Base-by-base conservation (phyloP, 2,888 invertebrate species). In the Oxystoma pomonae region DNA sequence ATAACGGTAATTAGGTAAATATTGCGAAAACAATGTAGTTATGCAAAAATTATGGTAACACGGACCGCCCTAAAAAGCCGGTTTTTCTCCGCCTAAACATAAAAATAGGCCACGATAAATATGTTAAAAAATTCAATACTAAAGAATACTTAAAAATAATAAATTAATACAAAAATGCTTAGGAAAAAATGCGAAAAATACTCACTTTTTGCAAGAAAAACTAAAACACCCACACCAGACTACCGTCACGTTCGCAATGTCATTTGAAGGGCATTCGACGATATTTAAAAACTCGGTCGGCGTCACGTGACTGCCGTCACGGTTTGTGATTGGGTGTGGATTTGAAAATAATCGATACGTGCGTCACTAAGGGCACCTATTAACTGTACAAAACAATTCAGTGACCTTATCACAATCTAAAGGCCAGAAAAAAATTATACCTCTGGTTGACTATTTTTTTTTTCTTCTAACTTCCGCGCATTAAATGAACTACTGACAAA, bases 261-360 rank as follows among this genome's bases (percentile, higher is more conserved):
- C 67, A 59, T 63, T 63, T 67, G 67, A 67, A 67, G 67, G 67
- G 63, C 67, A 65, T 51, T n/a, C 12, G 17, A 18, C 17, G 20
- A 1, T 58, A 64, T 66, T 60, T 62, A 64, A 64, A 61, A 59
- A 58, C 18, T 58, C 51, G 12, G 19, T 2, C 17, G n/a, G 18
- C 12, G 53, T 65, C 65, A 65, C 65, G 63, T 65, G 65, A 35
- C 35, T 12, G 3, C 5, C 35, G 12, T 3, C 35, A 7, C 5
- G 3, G 35, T 35, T 35, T 12, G 12, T 35, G 35, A 35, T 35
- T 35, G 35, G 35, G 35, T 12, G 35, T 12, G 35, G 12, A 12
- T 35, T 35, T 35, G 35, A 7, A 12, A n/a, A n/a, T n/a, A n/a
- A n/a, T n/a, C n/a, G n/a, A n/a, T n/a, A n/a, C n/a, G n/a, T n/a